Evolutionary conservation across 2,888 invertebrate species (phyloP).

Genomic region (Dasypolia templi): DNA sequence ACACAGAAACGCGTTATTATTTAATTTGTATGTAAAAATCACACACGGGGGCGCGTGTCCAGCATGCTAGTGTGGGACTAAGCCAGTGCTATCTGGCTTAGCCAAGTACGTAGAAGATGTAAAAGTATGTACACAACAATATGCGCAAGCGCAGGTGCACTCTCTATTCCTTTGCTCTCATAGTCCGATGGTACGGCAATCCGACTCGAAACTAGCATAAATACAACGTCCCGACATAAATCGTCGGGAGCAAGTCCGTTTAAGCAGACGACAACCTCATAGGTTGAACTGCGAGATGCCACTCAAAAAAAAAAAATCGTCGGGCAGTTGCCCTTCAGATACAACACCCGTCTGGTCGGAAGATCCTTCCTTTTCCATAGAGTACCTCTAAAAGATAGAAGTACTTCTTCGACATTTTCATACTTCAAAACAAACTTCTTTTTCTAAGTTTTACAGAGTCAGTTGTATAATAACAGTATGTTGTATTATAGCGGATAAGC

Average conservation of each 20-base stretch:
- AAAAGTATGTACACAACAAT: background rate
- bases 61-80: too few species aligned
- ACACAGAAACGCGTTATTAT: background rate
- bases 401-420: background rate
- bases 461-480: conserved; percentile 21
- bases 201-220: background rate
- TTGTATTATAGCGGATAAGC: conserved; percentile 54
- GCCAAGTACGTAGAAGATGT: background rate
- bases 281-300: too few species aligned
- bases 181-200: background rate
- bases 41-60: too few species aligned
- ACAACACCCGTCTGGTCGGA: too few species aligned
- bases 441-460: conserved; percentile 16
- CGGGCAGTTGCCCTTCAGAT: too few species aligned
- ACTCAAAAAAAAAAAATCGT: too few species aligned
- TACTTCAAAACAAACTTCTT: conserved; percentile 1
- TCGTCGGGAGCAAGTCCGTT: too few species aligned
- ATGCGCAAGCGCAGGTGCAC: background rate
- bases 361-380: too few species aligned
- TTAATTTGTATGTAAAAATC: background rate
- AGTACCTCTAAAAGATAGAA: too few species aligned
- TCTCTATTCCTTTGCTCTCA: background rate
- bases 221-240: too few species aligned
- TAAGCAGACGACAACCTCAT: too few species aligned
- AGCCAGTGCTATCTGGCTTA: too few species aligned